Base-by-base conservation (phyloP, 2,888 invertebrate species). In the Geotrupes spiniger region DNA sequence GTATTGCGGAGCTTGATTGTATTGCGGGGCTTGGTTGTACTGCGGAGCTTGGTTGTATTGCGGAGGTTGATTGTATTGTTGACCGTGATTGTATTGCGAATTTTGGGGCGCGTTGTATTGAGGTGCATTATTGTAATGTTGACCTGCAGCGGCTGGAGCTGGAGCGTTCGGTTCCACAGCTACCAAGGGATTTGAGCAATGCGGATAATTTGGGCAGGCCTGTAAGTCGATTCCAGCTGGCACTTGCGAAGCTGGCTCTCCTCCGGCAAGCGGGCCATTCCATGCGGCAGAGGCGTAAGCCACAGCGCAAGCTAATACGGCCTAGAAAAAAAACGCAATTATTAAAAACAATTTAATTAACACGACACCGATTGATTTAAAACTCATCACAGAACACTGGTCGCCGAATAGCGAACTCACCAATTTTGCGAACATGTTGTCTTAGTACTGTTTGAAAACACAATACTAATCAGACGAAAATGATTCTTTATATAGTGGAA, bases 341-440 rank as follows among this genome's bases (percentile, higher is more conserved):
- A 36, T 36, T 14, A 2, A 36, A 12, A 11, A 4, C 15, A 21
- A 21, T 21, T 21, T 21, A 21, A 3, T 21, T 21, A n/a, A n/a
- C n/a, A n/a, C 14, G 14, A 31, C 31, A 31, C 37, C 37, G 11
- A 9, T 4, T 42, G 12, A 21, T 21, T 21, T 21, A 3, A 21
- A 3, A 21, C 6, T 21, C 6, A 21, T 4, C 21, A 21, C 21
- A 21, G n/a, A n/a, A n/a, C n/a, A 21, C 6, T 21, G 4, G 6
- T 21, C 3, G 6, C 6, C 3, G 6, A 21, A 4, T 21, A 21
- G 3, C 6, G 46, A 46, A 69, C 72, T 71, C 67, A 72, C 72
- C 72, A 72, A 69, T 71, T 72, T 72, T 70, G 71, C 71, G 61
- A 72, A 72, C 72, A 72, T 71, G 68, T 70, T 69, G 68, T 59